Percentiles rank a stretch among this genome's conserved stretches.
Conservation (phyloP, 2,797 vertebrate species). For the Pygocentrus nattereri region DNA sequence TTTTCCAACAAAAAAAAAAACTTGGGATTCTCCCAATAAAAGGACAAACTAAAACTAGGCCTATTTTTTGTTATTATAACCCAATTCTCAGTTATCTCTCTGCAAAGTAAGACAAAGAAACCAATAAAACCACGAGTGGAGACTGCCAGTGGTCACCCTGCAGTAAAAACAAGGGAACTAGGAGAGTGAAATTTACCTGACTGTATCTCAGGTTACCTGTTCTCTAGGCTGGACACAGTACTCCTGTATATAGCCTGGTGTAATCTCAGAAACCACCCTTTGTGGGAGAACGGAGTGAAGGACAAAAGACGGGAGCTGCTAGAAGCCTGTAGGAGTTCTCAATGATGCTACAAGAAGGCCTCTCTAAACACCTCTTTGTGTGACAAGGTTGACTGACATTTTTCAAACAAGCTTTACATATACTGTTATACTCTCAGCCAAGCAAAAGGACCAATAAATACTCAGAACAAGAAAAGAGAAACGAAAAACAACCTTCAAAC, state of each 20-base stretch:
- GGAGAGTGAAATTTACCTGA: slow-evolving; percentile 3
- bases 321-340: slow-evolving; percentile 43
- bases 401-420: background rate
- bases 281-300: slow-evolving; percentile 29
- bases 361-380: background rate
- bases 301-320: slow-evolving; percentile 29
- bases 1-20: no score
- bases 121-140: background rate
- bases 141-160: background rate
- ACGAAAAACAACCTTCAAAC: background rate
- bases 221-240: slow-evolving; percentile 37
- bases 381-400: slow-evolving; percentile 19
- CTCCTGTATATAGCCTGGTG: slow-evolving; percentile 40
- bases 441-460: no score
- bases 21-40: no score
- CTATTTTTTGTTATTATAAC: background rate
- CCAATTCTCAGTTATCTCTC: background rate
- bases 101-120: background rate
- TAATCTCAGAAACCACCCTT: slow-evolving; percentile 54
- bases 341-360: slow-evolving; percentile 17
- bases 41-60: background rate
- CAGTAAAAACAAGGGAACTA: slow-evolving; percentile 8
- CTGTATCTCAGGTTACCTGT: slow-evolving; percentile 48
- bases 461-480: background rate
- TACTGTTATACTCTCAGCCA: no score